Evolutionary conservation across 2,888 invertebrate species (phyloP), one percentile per base, ranked within the genome.

Genomic region (Xestobium rufovillosum): DNA sequence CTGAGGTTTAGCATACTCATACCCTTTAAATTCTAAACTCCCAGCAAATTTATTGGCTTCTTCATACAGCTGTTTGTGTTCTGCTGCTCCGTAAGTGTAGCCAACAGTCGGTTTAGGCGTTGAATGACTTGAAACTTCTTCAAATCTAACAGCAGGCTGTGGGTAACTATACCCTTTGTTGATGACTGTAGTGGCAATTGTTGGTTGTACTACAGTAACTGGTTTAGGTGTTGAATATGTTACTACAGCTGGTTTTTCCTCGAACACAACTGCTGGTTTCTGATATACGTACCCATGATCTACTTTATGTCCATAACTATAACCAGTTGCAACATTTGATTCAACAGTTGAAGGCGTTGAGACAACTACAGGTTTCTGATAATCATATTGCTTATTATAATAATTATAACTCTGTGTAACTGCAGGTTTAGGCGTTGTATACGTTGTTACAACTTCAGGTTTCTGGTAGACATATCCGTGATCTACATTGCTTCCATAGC

Each of bases 101-200:
- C 11, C 11, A 40, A 42, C 2, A 42, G 46, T 26, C 38, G 48
- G 27, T 43, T 38, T 27, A 34, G 41, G 28, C 31, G 31, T 14
- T 40, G 48, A 27, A 39, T 46, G 30, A 42, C 17, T n/a, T n/a
- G n/a, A n/a, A n/a, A n/a, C n/a, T 36, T 50, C 47, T 23, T 47
- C 40, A 36, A 44, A 44, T 30, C 41, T 30, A 32, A 45, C 37
- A 28, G 42, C 17, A 12, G 59, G 55, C 44, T 58, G 55, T 1
- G 53, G 49, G 39, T 64, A 66, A 9, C 56, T 49, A 37, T 65
- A 65, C 13, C 63, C 63, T 19, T 63, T 31, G 13, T 16, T 31
- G 16, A 36, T 26, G n/a, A n/a, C 6, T 19, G 23, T 6, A 19
- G 23, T 19, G 23, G 6, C n/a, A 19, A 19, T n/a, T 8, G n/a